Conservation (phyloP, 2,797 vertebrate species). For the Fratercula arctica region DNA sequence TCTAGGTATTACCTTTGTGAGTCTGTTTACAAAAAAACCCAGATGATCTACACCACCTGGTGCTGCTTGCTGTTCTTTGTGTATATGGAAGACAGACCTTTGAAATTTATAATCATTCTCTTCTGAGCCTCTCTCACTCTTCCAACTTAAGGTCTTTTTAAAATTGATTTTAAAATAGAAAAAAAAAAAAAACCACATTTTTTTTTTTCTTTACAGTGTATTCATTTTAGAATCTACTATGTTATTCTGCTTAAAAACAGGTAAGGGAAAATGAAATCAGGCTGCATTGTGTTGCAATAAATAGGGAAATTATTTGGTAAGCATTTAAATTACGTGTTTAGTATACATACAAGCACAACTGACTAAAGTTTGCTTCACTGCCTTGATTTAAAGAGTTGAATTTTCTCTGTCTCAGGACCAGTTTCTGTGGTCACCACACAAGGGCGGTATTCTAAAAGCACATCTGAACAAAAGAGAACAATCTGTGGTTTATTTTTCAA, state of each 20-base stretch:
- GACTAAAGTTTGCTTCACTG: background rate
- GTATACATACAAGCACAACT: background rate
- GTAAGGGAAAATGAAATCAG: background rate
- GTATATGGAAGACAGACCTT: constrained; percentile 21
- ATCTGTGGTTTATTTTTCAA: background rate
- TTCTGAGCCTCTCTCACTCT: constrained; percentile 1
- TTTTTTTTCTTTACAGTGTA: background rate
- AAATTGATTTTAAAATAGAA: background rate
- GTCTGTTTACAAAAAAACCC: constrained; percentile 42
- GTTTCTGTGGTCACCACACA: background rate
- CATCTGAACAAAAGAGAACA: background rate
- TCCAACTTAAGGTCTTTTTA: background rate
- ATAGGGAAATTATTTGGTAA: background rate
- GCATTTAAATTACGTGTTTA: background rate
- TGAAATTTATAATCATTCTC: constrained; percentile 27
- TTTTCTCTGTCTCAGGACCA: background rate
- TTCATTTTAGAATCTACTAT: background rate
- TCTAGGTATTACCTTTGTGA: constrained; percentile 54
- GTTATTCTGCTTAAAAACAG: background rate
- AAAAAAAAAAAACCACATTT: background rate
- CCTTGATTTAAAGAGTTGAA: background rate
- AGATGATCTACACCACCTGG: constrained; percentile 60
- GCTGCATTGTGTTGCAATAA: background rate
- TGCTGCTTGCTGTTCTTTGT: constrained; percentile 43
- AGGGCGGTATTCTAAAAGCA: background rate